Percentiles rank a stretch among this genome's conserved stretches.
These are phyloP conservation scores for Periophthalmus magnuspinnatus DNA, from an alignment of 2,797 vertebrate genomes.

Conservation along the genomic window DNA sequence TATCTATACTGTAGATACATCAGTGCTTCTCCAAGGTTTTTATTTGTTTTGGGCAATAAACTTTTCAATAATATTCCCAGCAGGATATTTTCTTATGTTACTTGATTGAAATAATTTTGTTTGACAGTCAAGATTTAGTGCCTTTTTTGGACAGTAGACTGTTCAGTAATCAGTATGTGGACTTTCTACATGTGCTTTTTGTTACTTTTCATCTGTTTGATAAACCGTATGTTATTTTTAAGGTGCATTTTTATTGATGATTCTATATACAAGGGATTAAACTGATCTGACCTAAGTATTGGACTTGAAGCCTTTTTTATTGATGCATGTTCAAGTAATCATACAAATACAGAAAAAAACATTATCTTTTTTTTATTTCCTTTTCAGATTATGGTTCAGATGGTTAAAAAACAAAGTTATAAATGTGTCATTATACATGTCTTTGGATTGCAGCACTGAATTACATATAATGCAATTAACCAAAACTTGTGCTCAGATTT, in stretches of 20 bases:
- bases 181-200: slow-evolving; percentile 93
- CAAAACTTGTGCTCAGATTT: slow-evolving; percentile 79
- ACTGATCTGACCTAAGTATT: slow-evolving; percentile 72
- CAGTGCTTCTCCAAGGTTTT: slow-evolving; percentile 13
- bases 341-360: slow-evolving; percentile 33
- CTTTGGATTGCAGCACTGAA: slow-evolving; percentile 93
- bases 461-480: slow-evolving; percentile 79
- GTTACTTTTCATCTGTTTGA: slow-evolving; percentile 93
- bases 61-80: slow-evolving; percentile 59
- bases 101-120: slow-evolving; percentile 63
- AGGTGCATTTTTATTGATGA: slow-evolving; percentile 98
- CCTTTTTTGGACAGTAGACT: slow-evolving; percentile 99
- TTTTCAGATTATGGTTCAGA: slow-evolving; percentile 73
- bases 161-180: slow-evolving; percentile 98
- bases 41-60: slow-evolving; percentile 58
- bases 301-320: slow-evolving; percentile 12
- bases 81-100: slow-evolving; percentile 70
- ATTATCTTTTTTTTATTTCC: slow-evolving; percentile 44
- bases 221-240: slow-evolving; percentile 87
- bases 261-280: slow-evolving; percentile 98
- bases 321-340: not conserved
- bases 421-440: slow-evolving; percentile 88
- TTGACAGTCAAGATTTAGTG: slow-evolving; percentile 98
- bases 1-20: slow-evolving; percentile 11
- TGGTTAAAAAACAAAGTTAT: slow-evolving; percentile 73